Evolutionary conservation across 2,113 vertebrate species (phyloP), one percentile per base, ranked within the genome.

Genomic region (Todiramphus saurophagus): DNA sequence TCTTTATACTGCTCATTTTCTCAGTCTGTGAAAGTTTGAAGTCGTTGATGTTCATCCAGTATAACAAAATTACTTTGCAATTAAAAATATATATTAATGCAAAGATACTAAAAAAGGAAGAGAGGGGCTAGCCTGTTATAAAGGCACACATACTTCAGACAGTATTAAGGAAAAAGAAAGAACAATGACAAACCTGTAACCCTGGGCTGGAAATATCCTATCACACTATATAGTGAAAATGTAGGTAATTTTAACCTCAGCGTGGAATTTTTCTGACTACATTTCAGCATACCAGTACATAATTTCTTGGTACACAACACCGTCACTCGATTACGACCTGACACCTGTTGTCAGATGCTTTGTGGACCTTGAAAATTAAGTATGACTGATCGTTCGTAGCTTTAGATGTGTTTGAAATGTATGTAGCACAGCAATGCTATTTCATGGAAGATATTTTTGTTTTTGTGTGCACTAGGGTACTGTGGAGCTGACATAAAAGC

Each of bases 401-500:
- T 75, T 76, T 56, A 53, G 82, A 24, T 27, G 0, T 25, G 5
- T 90, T 59, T 83, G 90, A 92, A 74, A 24, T 46, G 7, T 7
- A 27, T 9, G 56, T 37, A 78, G 84, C 83, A 9, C 27, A 48
- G 69, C 72, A 44, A 20, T 78, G 89, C 62, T 79, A 5, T 80
- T 95, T 95, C 60, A 94, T 30, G 83, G 79, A 82, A 87, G 69
- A 9, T 88, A 30, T 80, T 60, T 82, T 24, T 92, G 60, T 64
- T 72, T 73, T 75, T 97, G 90, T 97, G 93, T 98, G 95, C 89
- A 81, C 63, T 96, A 99, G 99, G 99, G 96, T 99, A 99, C 97
- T 99, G 99, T 50, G 99, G 99, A 91, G 99, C 99, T 59, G 99
- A 99, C 97, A 99, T 99, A 94, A 99, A 99, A 99, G 99, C 99